Percentiles rank a stretch among this genome's conserved stretches.
Evolutionary conservation across 1,140 invertebrate species (phyloP).

Genomic region (Araneus ventricosus): DNA sequence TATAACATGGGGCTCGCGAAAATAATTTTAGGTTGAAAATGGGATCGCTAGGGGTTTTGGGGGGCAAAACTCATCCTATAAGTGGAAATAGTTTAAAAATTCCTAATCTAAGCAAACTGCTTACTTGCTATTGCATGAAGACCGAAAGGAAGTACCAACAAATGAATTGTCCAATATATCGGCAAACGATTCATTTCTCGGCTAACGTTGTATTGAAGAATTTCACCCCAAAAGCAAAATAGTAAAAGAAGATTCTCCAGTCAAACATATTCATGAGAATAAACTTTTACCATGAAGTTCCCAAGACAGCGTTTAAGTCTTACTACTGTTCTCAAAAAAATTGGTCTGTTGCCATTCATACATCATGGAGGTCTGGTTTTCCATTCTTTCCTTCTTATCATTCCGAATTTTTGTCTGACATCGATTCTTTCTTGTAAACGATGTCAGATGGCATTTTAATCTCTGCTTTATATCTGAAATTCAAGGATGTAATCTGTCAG

Average conservation of each 20-base stretch:
- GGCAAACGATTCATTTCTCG: background rate
- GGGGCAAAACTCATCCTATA: too few relatives aligned
- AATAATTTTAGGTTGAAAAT: too few relatives aligned
- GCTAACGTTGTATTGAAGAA: background rate
- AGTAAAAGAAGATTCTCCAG: background rate
- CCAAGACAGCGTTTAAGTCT: background rate
- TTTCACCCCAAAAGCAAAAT: background rate
- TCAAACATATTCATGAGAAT: conserved; percentile 21
- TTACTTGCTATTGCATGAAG: too few relatives aligned
- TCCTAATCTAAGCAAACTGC: too few relatives aligned
- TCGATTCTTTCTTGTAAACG: conserved; percentile 34
- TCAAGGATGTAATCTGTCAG: conserved; percentile 30
- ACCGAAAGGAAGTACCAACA: too few relatives aligned
- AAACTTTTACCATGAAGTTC: background rate
- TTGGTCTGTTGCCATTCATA: background rate
- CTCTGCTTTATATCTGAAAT: background rate
- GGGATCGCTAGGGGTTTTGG: too few relatives aligned
- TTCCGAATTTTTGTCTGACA: background rate
- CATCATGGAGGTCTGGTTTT: conserved; percentile 21
- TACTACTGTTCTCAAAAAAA: background rate
- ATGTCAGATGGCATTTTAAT: conserved; percentile 37
- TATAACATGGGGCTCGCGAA: too few relatives aligned
- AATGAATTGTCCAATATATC: background rate
- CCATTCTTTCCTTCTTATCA: conserved; percentile 22
- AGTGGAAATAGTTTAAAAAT: too few relatives aligned